A percentile compares a stretch with the other conserved stretches of the same genome.
Evolutionary conservation across 2,888 invertebrate species (phyloP).

Genomic region (Operophtera brumata): DNA sequence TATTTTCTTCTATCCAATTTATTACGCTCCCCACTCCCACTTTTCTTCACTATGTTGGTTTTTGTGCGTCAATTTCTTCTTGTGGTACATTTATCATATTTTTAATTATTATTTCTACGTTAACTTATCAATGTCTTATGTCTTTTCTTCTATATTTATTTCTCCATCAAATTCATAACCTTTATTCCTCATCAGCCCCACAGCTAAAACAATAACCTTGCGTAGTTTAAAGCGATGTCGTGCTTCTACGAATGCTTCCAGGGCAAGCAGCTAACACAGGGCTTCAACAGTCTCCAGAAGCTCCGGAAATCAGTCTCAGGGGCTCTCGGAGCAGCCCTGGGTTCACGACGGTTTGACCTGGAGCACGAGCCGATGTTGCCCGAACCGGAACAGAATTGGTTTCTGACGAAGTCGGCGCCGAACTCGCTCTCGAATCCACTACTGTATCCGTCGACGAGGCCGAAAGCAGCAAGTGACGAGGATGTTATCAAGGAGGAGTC

Average conservation of each 20-base stretch:
- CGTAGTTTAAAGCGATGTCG: constrained; percentile 79
- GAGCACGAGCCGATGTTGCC: constrained; percentile 78
- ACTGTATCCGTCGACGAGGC: constrained; percentile 55
- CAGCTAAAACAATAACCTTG: constrained; percentile 40
- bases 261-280: constrained; percentile 75
- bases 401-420: constrained; percentile 89
- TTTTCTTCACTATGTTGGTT: no score
- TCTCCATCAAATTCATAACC: constrained; percentile 35
- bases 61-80: no score
- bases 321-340: constrained; percentile 75
- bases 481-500: constrained; percentile 66
- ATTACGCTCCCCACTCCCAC: background rate
- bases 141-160: background rate
- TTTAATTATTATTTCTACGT: no score
- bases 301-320: constrained; percentile 86
- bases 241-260: constrained; percentile 79
- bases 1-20: constrained; percentile 3
- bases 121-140: no score
- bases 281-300: constrained; percentile 85
- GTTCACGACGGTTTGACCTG: constrained; percentile 72
- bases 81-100: no score
- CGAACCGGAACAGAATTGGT: constrained; percentile 85
- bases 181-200: constrained; percentile 70
- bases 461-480: constrained; percentile 55
- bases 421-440: constrained; percentile 86